Base-by-base conservation (phyloP, 2,113 vertebrate genomes). In the Elanoides forficatus region DNA sequence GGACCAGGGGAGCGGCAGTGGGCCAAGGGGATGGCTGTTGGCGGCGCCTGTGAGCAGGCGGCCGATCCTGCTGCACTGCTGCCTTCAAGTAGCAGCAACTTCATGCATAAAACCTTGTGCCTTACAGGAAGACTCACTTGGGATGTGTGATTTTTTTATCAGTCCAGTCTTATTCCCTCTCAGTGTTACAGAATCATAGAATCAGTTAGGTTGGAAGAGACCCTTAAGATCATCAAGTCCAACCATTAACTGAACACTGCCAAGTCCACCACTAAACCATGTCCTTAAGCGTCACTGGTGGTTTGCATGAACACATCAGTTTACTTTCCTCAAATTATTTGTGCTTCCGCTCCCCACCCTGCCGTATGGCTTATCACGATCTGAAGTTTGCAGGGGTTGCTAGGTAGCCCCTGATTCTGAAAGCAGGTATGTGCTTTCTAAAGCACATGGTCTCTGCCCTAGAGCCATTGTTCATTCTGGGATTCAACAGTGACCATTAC, bases 271-370 rank as follows among this genome's bases (percentile, higher is more conserved):
- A 5, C 19, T 67, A 59, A 79, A 25, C 29, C 20, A 0, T 3
- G 25, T 32, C 30, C 4, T 4, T 38, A 13, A 74, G 43, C 3
- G 0, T 22, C 2, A 2, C 34, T n/a, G 53, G 15, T 48, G 34
- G 20, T 55, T 83, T 81, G 56, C 4, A 0, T 9, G 72, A 67
- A 32, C 30, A 2, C 16, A 1, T 56, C 9, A 1, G 6, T 75
- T 93, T 67, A 48, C 52, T 75, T 58, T 36, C 13, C 30, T 76
- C 29, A 23, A n/a, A 63, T 47, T 5, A 38, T 15, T 62, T 56
- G 36, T 34, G 6, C 21, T 18, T 29, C 53, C 2, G 10, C 53
- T 23, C 15, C 2, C 15, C 16, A 32, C 7, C 15, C 18, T 4
- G 5, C 32, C 22, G 3, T 13, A 1, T 20, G 30, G n/a, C 5